phyloP scores from a whole-genome alignment of 2,113 vertebrate genomes.

The Vulpes vulpes region DNA sequence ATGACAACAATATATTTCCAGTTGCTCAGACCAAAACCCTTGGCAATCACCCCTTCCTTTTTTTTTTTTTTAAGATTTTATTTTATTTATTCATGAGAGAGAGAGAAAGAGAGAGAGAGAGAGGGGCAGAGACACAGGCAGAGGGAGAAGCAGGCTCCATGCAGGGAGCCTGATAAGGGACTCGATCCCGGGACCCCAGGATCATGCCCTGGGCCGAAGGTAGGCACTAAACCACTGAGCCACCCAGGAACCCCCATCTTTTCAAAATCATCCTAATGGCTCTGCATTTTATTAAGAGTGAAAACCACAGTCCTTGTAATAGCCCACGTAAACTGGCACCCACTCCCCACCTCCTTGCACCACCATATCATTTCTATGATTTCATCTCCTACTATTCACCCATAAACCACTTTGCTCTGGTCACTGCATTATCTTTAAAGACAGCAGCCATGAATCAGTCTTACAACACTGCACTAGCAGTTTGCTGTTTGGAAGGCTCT shows the following conservation, averaged over 20 bases:
- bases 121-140: no score
- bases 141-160: no score
- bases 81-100: no score
- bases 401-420: not conserved
- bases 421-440: not conserved
- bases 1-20: not conserved
- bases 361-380: not conserved
- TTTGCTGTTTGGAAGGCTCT: not conserved
- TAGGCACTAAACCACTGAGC: no score
- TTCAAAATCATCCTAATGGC: not conserved
- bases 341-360: not conserved
- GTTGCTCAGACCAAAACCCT: not conserved
- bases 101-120: no score
- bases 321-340: not conserved
- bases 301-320: not conserved
- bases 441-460: not conserved
- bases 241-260: not conserved
- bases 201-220: no score
- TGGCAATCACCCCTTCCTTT: not conserved
- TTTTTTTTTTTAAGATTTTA: not conserved
- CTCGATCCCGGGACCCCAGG: no score
- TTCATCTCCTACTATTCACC: not conserved
- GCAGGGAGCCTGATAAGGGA: no score
- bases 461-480: not conserved
- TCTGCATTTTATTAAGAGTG: conserved; percentile 9